phyloP scores from a whole-genome alignment of 2,113 vertebrate species.

The Bos taurus region DNA sequence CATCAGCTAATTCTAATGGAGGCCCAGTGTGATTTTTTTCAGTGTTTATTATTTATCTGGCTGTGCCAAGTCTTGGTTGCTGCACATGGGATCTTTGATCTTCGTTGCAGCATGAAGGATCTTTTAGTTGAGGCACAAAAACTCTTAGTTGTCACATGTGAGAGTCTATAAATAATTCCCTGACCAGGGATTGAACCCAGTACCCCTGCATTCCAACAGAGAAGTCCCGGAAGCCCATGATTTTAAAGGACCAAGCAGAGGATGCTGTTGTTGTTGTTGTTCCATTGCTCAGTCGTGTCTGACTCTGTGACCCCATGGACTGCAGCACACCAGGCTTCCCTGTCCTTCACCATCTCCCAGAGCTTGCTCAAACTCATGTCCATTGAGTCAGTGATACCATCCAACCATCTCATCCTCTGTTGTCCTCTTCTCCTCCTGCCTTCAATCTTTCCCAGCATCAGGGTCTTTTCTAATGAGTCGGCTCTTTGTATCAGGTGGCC shows the following conservation, averaged over 20 bases:
- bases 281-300: background rate
- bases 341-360: background rate
- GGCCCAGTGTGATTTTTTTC: background rate
- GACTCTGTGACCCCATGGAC: background rate
- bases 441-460: background rate
- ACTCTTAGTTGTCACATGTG: background rate
- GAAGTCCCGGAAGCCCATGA: background rate
- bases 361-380: background rate
- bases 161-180: background rate
- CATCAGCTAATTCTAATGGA: background rate
- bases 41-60: background rate
- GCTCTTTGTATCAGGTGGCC: background rate
- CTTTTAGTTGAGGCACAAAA: background rate
- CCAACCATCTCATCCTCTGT: background rate
- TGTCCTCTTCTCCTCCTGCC: background rate
- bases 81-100: background rate
- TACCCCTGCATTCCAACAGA: background rate
- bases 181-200: background rate
- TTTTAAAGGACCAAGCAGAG: background rate
- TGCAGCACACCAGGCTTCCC: background rate
- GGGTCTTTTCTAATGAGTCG: background rate
- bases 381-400: background rate
- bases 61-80: background rate
- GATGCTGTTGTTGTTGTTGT: background rate
- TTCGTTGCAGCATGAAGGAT: background rate